phyloP scores from a whole-genome alignment of 2,113 vertebrate species.

The Oenanthe oenanthe region DNA sequence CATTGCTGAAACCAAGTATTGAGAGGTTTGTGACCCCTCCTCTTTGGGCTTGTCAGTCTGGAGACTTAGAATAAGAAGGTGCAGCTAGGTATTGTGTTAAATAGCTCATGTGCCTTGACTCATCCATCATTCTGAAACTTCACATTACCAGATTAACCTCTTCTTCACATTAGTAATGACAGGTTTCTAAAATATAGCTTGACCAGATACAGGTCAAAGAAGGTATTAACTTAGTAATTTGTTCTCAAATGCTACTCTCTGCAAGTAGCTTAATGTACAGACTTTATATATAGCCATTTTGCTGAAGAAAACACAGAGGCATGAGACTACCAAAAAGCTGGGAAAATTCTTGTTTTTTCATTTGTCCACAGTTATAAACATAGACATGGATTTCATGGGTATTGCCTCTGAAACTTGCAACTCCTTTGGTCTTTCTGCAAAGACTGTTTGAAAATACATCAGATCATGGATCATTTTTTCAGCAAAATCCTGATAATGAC shows the following conservation, averaged over 20 bases:
- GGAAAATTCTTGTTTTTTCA: not conserved
- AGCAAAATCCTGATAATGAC: constrained; percentile 37
- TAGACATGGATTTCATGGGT: not conserved
- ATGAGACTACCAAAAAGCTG: not conserved
- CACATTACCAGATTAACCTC: constrained; percentile 23
- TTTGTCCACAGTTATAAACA: not conserved
- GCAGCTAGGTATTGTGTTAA: not conserved
- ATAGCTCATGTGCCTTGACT: not conserved
- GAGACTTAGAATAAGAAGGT: not conserved
- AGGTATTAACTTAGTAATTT: constrained; percentile 23
- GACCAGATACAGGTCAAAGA: constrained; percentile 14
- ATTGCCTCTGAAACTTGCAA: not conserved
- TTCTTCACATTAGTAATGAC: constrained; percentile 24
- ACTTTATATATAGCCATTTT: not conserved
- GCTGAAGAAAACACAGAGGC: not conserved
- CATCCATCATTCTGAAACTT: constrained; percentile 37
- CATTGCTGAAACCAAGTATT: not conserved
- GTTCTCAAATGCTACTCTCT: not conserved
- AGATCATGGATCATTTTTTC: constrained; percentile 34
- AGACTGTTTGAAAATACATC: constrained; percentile 6
- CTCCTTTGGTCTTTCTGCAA: not conserved
- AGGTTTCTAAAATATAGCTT: constrained; percentile 23
- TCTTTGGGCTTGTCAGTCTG: not conserved
- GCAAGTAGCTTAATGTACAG: not conserved
- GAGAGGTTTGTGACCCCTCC: not conserved